Conservation (phyloP, 1,140 invertebrate species). For the Drosophila simulans region DNA sequence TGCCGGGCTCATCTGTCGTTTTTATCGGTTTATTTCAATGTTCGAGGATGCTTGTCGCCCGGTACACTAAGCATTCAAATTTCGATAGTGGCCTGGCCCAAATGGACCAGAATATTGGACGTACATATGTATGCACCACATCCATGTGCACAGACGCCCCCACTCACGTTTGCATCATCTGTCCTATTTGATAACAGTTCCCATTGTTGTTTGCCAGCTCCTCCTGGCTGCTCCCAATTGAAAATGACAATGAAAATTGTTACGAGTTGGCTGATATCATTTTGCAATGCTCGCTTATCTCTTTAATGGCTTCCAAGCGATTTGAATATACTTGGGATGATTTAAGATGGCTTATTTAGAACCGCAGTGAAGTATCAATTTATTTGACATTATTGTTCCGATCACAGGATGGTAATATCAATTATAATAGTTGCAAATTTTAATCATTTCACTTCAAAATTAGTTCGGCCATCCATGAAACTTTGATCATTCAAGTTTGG, state of each 20-base stretch:
- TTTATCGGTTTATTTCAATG: constrained; percentile 69
- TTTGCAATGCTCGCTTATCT: constrained; percentile 6
- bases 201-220: constrained; percentile 27
- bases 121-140: constrained; percentile 6
- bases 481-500: constrained; percentile 16
- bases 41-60: constrained; percentile 57
- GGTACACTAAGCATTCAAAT: constrained; percentile 59
- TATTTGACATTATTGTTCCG: too few species aligned
- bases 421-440: too few species aligned
- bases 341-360: too few species aligned
- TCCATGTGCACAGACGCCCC: not conserved
- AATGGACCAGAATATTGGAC: constrained; percentile 60
- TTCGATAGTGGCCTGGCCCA: constrained; percentile 63
- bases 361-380: too few species aligned
- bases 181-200: constrained; percentile 50
- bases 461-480: not conserved
- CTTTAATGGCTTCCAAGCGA: not conserved
- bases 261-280: constrained; percentile 19
- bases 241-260: constrained; percentile 41
- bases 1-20: constrained; percentile 59
- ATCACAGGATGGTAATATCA: too few species aligned
- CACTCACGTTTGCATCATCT: constrained; percentile 48
- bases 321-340: not conserved
- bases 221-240: constrained; percentile 24
- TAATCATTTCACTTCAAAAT: not conserved